Conservation (phyloP, 2,113 vertebrate species). For the Onychostoma macrolepis region DNA sequence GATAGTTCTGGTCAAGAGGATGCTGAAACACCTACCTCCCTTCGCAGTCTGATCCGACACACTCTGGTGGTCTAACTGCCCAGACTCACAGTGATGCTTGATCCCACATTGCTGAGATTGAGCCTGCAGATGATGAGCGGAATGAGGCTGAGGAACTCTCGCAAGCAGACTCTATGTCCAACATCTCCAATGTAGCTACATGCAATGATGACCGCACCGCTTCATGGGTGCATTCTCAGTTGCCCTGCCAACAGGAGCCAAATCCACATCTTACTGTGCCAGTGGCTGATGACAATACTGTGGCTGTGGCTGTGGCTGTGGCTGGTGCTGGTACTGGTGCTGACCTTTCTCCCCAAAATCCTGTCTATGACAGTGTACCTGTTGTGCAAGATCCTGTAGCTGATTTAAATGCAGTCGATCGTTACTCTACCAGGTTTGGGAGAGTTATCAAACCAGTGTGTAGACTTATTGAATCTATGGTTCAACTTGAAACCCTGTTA, state of each 20-base stretch:
- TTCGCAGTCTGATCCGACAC: neutral
- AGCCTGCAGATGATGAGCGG: neutral
- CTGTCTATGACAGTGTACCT: no score
- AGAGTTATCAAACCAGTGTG: no score
- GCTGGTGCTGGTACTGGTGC: no score
- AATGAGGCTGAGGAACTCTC: neutral
- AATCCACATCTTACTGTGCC: neutral
- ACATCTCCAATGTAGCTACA: neutral
- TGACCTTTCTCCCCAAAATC: no score
- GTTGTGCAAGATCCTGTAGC: no score
- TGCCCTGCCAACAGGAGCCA: neutral
- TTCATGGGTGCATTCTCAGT: conserved; percentile 7
- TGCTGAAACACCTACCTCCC: neutral
- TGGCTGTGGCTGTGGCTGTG: no score
- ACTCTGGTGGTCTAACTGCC: neutral
- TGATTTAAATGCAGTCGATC: no score
- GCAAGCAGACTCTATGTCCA: neutral
- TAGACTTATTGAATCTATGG: no score
- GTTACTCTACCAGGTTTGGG: no score
- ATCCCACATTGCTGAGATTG: neutral
- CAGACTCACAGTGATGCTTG: neutral
- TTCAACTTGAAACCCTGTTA: no score
- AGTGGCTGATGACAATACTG: no score
- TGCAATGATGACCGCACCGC: neutral
- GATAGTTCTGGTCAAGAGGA: neutral